Evolutionary conservation across 2,888 invertebrate genomes (phyloP), one percentile per base, ranked within the genome.

Genomic region (Caenorhabditis virilis): DNA sequence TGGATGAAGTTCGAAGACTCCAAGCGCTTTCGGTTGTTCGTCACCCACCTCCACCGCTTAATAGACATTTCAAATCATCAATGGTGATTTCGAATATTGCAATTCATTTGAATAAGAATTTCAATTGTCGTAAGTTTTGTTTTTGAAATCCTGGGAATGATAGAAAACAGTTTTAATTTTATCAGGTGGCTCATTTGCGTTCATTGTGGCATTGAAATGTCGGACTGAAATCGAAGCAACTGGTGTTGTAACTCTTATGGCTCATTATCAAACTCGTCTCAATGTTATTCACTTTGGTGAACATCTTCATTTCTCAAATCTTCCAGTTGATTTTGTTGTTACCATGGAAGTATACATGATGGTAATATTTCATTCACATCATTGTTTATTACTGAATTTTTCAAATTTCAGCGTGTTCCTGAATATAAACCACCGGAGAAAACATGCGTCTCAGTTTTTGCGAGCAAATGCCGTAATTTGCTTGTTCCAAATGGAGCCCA

Each of bases 191-290:
- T 72, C 69, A 2, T 74, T 63, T 46, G 69, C 70, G 7, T 76
- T 76, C 50, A 52, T 76, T 15, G 74, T 76, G 1, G 60, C 72
- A 13, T 42, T 76, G 25, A 69, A 69, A 42, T 76, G 73, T 38
- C 63, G 76, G 20, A 62, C 61, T 22, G 70, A 76, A 25, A 69
- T 72, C 18, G 76, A 76, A 26, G 70, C 74, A 13, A 76, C 74
- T 2, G 74, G 69, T 6, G 69, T 72, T 5, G 67, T 74, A 13
- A 74, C 68, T 22, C 52, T 75, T n/a, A 54, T 71, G 1, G 71
- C 67, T 3, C 63, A 67, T 25, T 63, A 69, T 43, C 66, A 69
- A 26, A 66, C 57, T 25, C 61, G 68, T 9, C 52, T 65, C 30
- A 58, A 62, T 22, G 46, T 51, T 1, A 55, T 73, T 20, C 59